These are phyloP conservation scores for Ptilorrhoa leucosticta DNA, from an alignment of 2,113 vertebrate genomes.

Conservation along the genomic window DNA sequence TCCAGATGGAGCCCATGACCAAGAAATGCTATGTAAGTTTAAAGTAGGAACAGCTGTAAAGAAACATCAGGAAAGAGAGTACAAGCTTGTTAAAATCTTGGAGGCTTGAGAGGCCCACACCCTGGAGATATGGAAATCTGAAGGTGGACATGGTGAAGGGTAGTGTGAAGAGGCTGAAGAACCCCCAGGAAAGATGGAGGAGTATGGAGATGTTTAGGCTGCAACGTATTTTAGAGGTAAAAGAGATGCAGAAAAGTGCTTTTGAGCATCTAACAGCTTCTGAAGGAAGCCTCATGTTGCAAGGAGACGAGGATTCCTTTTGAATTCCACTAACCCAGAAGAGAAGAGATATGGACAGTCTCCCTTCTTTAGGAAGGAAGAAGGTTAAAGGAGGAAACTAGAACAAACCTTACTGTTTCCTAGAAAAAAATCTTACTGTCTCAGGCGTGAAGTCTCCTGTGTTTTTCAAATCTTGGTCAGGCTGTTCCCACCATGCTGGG, in stretches of 20 bases:
- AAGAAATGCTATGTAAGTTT: not conserved
- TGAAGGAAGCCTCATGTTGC: not conserved
- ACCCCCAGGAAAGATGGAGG: not conserved
- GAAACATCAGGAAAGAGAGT: not conserved
- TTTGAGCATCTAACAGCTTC: not conserved
- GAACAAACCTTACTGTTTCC: not conserved
- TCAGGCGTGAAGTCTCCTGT: not conserved
- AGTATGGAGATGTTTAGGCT: not conserved
- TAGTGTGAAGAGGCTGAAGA: not conserved
- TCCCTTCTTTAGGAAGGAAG: not conserved
- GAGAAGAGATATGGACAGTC: not conserved
- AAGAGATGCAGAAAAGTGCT: not conserved
- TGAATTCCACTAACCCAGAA: not conserved
- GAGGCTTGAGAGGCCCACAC: not conserved
- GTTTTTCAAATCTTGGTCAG: not conserved
- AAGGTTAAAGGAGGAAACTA: not conserved
- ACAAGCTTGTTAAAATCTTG: not conserved
- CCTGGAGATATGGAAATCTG: not conserved
- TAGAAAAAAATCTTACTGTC: not conserved
- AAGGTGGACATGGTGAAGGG: not conserved
- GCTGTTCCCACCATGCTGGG: not conserved
- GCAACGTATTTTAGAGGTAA: not conserved
- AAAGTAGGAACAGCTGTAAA: not conserved
- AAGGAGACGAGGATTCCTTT: not conserved
- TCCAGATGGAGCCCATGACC: not conserved